These are phyloP conservation scores for Atlantisia rogersi DNA, from an alignment of 2,113 vertebrate species.

Conservation along the genomic window DNA sequence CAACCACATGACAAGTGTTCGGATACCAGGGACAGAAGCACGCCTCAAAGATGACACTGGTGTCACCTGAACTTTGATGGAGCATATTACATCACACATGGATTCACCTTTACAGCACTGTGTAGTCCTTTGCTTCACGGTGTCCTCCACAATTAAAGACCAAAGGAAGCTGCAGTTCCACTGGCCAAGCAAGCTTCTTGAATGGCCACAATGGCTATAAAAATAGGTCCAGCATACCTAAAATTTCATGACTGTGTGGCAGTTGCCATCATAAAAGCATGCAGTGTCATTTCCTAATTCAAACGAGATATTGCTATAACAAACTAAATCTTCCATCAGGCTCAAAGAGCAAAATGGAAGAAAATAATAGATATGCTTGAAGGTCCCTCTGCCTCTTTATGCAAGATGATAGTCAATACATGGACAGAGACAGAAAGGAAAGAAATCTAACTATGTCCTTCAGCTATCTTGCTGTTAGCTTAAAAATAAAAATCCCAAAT, in stretches of 20 bases:
- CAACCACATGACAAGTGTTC: background rate
- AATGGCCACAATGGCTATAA: background rate
- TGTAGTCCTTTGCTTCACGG: background rate
- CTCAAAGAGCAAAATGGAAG: background rate
- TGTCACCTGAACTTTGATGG: background rate
- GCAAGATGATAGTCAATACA: background rate
- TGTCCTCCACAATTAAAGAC: background rate
- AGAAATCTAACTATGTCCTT: background rate
- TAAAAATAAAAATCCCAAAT: background rate
- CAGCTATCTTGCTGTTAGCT: background rate
- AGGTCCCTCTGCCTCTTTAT: background rate
- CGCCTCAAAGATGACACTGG: background rate
- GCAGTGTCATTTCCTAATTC: background rate
- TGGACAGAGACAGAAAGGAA: background rate
- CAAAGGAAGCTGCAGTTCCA: background rate
- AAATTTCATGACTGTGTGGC: background rate
- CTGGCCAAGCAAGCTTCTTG: background rate
- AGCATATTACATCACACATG: background rate
- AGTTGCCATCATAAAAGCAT: background rate
- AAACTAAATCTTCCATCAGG: background rate
- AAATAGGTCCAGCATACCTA: background rate
- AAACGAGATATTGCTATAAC: rapidly evolving
- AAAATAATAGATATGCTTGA: background rate
- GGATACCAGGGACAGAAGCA: background rate
- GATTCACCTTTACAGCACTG: background rate